Conservation (phyloP, 2,797 vertebrate species). For the Sebastes melanostomus region DNA sequence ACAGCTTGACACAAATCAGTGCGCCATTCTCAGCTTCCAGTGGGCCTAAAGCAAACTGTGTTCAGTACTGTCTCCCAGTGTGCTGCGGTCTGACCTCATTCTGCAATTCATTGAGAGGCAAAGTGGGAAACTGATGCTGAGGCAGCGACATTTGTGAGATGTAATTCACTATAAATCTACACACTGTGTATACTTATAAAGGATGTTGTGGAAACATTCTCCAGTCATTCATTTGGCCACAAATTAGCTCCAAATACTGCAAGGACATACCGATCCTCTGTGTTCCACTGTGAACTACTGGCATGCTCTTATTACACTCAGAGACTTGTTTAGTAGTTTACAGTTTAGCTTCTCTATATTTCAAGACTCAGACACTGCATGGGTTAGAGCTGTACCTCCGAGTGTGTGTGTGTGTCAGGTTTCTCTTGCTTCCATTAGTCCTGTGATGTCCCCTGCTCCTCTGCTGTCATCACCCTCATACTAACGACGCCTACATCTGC, state of each 20-base stretch:
- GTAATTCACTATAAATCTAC: constrained; percentile 22
- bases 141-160: constrained; percentile 54
- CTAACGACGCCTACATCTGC: constrained; percentile 43
- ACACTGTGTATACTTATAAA: neutral
- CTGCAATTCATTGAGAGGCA: constrained; percentile 7
- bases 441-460: constrained; percentile 27
- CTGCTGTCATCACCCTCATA: constrained; percentile 48
- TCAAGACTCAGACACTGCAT: constrained; percentile 25
- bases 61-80: constrained; percentile 6
- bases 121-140: constrained; percentile 51
- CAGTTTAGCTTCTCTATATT: constrained; percentile 22
- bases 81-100: constrained; percentile 37
- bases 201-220: constrained; percentile 56
- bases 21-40: constrained; percentile 8
- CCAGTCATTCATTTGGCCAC: constrained; percentile 56
- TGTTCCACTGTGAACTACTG: constrained; percentile 14
- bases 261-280: neutral
- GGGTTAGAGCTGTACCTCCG: constrained; percentile 20
- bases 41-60: constrained; percentile 3
- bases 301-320: constrained; percentile 12
- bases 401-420: constrained; percentile 25
- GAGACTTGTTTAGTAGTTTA: constrained; percentile 11
- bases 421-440: constrained; percentile 45
- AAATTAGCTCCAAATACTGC: neutral
- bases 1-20: constrained; percentile 29